Evolutionary conservation across 2,888 invertebrate species (phyloP), one percentile per base, ranked within the genome.

Genomic region (Desoria tigrina): DNA sequence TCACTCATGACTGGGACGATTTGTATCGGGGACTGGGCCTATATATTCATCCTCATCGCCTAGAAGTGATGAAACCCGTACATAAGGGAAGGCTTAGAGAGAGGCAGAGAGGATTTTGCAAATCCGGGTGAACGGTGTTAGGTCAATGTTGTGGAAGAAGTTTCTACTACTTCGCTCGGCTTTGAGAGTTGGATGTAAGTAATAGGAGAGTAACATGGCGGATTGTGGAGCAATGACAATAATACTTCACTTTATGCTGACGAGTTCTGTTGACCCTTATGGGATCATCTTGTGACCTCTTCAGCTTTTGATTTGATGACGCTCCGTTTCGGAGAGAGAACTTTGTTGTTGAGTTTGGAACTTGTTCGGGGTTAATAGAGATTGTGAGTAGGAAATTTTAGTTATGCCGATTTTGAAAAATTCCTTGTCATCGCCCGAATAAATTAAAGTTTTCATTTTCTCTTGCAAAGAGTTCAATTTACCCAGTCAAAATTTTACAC

Each of bases 131-230:
- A 27, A 26, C 11, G 37, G 45, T 21, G 39, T 58, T 14, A n/a
- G 49, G 58, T 27, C 42, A 58, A 58, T 58, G 27, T 58, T 58
- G 26, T 42, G 45, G 58, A 58, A 58, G 32, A 58, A 45, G 58
- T 49, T 58, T 28, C 18, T n/a, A 6, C 42, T 6, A 9, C 45
- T 45, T 16, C 16, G 21, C 6, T 4, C 6, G 21, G 16, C 6
- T 51, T 9, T 3, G 9, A 23, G 27, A 21, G 51, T 51, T 21
- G 45, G 4, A 16, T 6, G 6, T 45, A 6, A 7, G 45, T 45
- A 18, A 21, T 39, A 45, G 4, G 45, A 9, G 21, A 45, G 45
- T 45, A 45, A 45, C n/a, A 45, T 45, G 21, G 45, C 4, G 45
- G 45, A 45, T 21, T 45, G 45, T 18, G 45, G 45, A 4, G 7